Conservation (phyloP, 2,797 vertebrate species). For the Peromyscus attwateri region DNA sequence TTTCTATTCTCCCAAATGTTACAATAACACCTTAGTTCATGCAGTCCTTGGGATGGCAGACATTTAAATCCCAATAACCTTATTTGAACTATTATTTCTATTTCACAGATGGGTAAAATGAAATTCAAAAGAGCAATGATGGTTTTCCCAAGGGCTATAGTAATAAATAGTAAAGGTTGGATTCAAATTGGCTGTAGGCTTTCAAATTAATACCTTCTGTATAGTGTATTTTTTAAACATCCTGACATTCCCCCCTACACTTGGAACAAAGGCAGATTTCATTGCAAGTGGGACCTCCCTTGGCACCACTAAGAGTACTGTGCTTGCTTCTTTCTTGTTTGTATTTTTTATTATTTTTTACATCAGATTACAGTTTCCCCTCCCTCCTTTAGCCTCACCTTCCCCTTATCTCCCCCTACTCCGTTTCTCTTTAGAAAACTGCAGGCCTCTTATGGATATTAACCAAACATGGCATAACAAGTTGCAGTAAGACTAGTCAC, state of each 20-base stretch:
- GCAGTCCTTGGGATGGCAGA: not conserved
- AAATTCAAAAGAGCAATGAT: constrained; percentile 10
- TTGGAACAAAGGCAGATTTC: constrained; percentile 11
- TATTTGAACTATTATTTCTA: not conserved
- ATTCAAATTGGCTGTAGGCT: not conserved
- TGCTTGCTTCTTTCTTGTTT: not conserved
- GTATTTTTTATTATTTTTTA: too few relatives aligned
- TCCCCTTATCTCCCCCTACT: too few relatives aligned
- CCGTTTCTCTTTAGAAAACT: too few relatives aligned
- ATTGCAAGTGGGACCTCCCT: not conserved
- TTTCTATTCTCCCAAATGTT: constrained; percentile 18
- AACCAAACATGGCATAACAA: not conserved
- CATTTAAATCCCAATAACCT: not conserved
- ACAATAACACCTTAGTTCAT: not conserved
- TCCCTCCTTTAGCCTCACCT: too few relatives aligned
- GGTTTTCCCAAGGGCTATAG: not conserved
- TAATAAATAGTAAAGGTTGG: not conserved
- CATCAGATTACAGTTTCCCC: too few relatives aligned
- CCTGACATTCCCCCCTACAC: not conserved
- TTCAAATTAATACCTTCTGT: not conserved
- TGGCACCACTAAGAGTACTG: not conserved
- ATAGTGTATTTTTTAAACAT: not conserved
- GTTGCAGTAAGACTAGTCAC: not conserved
- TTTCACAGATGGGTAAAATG: constrained; percentile 50
- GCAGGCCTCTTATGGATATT: not conserved